These are phyloP conservation scores for Chunga burmeisteri DNA, from an alignment of 2,113 vertebrate genomes.

Conservation along the genomic window DNA sequence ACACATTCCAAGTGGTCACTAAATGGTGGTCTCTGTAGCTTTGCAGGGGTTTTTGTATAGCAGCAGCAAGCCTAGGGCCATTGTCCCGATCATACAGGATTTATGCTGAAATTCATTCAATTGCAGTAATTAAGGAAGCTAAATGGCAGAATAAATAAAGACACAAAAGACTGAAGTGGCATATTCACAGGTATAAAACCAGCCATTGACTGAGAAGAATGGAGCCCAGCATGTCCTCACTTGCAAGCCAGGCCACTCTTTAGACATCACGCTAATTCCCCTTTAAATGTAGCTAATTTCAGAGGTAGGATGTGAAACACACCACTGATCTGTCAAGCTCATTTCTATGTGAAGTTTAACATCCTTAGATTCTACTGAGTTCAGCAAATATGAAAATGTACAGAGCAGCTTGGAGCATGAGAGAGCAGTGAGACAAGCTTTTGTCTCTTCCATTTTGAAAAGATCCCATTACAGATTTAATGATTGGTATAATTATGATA, in stretches of 20 bases:
- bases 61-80: not conserved
- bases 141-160: not conserved
- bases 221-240: not conserved
- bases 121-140: not conserved
- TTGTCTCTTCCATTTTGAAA: not conserved
- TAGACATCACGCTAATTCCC: not conserved
- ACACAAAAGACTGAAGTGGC: not conserved
- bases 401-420: not conserved
- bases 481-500: not conserved
- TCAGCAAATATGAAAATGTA: not conserved
- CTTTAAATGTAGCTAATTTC: not conserved
- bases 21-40: not conserved
- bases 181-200: not conserved
- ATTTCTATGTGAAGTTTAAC: not conserved
- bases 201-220: accelerated
- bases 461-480: not conserved
- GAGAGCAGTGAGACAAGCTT: not conserved
- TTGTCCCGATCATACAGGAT: not conserved
- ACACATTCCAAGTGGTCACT: not conserved
- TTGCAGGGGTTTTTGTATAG: not conserved
- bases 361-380: not conserved
- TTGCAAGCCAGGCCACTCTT: accelerated
- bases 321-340: not conserved
- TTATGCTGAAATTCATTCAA: not conserved
- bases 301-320: not conserved